Base-by-base conservation (phyloP, 2,113 vertebrate species). In the Urocynchramus pylzowi region DNA sequence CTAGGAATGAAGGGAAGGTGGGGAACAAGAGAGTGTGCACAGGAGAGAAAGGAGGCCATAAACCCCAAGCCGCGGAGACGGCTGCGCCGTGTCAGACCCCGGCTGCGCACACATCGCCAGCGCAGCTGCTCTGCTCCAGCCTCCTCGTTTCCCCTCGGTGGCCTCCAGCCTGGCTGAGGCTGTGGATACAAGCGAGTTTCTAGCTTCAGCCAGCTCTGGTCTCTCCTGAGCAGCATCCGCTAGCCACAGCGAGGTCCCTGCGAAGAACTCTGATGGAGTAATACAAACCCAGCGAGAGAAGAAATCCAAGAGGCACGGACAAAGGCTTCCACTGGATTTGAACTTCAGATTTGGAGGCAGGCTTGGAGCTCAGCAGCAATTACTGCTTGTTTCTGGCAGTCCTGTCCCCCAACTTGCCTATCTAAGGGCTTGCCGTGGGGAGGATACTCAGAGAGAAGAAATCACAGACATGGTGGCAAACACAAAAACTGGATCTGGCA, bases 1-100 rank as follows among this genome's bases (percentile, higher is more conserved):
- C 92, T 88, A 90, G 83, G 82, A 95, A 96, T 81, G 92, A 95
- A 81, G 68, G 44, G 89, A 93, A 90, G 84, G 93, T 64, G 31
- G 63, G 56, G 90, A 96, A 86, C 57, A 83, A 82, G 69, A 50
- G 41, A 61, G 42, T 0, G 4, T 11, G 59, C 57, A 60, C 35
- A 49, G 71, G 76, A 71, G 64, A 84, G 85, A 75, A 84, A 77
- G 65, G 63, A 81, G 69, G 76, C 90, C 73, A 28, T 89, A 90
- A 94, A 96, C 67, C 24, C 60, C 88, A 50, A 57, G 52, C 42
- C 10, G 31, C 0, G 1, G 67, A 63, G 85, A 31, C 12, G 33
- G 65, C 92, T 69, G 84, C 0, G 4, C 44, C 11, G 3, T 60
- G 56, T 78, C 73, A 44, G 65, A 50, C 47, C 56, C 16, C 7